Evolutionary conservation across 2,797 vertebrate genomes (phyloP).

Genomic region (Peromyscus eremicus): DNA sequence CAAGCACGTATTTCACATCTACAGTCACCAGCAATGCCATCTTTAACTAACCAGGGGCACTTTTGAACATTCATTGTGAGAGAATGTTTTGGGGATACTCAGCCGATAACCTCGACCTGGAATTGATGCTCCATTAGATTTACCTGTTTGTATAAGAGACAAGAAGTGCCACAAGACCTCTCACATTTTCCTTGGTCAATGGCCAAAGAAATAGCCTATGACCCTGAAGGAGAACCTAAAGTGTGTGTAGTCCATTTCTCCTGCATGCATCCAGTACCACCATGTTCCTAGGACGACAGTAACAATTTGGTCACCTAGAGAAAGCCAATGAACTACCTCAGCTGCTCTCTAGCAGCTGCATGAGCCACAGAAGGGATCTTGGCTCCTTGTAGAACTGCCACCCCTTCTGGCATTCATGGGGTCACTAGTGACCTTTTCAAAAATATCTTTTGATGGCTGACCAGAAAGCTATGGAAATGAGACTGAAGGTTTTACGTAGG

Average conservation of each 20-base stretch:
- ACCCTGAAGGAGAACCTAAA: not conserved
- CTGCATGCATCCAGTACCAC: accelerated
- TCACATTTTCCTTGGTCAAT: not conserved
- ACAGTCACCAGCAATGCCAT: not conserved
- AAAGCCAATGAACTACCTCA: not conserved
- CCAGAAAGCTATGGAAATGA: not conserved
- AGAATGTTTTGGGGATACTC: not conserved
- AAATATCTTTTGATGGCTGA: not conserved
- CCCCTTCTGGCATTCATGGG: not conserved
- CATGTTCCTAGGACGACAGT: too few species aligned
- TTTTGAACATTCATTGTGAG: not conserved
- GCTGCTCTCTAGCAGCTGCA: not conserved
- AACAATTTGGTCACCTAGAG: accelerated
- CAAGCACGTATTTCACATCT: not conserved
- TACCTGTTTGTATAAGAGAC: not conserved
- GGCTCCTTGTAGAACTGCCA: not conserved
- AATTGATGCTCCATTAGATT: not conserved
- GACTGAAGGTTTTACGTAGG: not conserved
- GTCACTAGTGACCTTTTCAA: not conserved
- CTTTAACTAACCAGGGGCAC: not conserved
- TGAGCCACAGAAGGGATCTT: not conserved
- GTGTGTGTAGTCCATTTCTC: too few species aligned
- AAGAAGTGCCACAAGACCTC: not conserved
- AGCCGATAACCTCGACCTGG: not conserved
- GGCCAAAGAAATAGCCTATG: not conserved